These are phyloP conservation scores for Thymelicus lineola DNA, from an alignment of 2,888 invertebrate species.

Conservation along the genomic window DNA sequence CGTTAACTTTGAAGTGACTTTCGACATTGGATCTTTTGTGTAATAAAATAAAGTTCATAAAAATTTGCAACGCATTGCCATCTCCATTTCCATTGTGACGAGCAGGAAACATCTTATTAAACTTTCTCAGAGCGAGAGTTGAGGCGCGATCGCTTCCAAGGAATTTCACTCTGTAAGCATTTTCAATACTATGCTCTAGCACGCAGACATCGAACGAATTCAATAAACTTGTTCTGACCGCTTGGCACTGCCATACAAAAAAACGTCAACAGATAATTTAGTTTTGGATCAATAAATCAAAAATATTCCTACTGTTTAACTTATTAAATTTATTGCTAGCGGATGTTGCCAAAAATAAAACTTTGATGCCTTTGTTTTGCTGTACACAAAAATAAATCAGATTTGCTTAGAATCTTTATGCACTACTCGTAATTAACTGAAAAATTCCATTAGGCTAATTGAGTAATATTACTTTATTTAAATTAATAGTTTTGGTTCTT, in stretches of 20 bases:
- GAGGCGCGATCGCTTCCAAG: slow-evolving; percentile 46
- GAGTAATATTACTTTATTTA: not conserved
- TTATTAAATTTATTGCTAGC: slow-evolving; percentile 50
- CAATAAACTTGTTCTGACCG: slow-evolving; percentile 33
- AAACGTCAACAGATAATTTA: slow-evolving; percentile 34
- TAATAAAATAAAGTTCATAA: slow-evolving; percentile 44
- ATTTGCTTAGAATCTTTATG: slow-evolving; percentile 6
- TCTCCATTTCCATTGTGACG: slow-evolving; percentile 47
- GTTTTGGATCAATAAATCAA: slow-evolving; percentile 27
- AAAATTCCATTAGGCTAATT: not conserved
- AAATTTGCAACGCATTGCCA: slow-evolving; percentile 44
- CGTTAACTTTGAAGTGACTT: slow-evolving; percentile 19
- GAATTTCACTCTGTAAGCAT: slow-evolving; percentile 50
- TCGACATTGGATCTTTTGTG: slow-evolving; percentile 19
- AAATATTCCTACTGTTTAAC: slow-evolving; percentile 23
- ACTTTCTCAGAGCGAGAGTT: slow-evolving; percentile 50
- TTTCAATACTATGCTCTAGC: slow-evolving; percentile 44
- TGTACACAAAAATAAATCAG: not conserved
- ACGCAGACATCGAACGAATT: slow-evolving; percentile 20
- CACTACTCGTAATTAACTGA: not conserved
- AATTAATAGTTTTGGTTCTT: too few species aligned
- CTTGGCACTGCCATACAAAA: slow-evolving; percentile 14
- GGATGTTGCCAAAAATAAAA: slow-evolving; percentile 58
- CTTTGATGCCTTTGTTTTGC: slow-evolving; percentile 50
- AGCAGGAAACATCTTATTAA: slow-evolving; percentile 57